Evolutionary conservation across 64 coral and sea anemone species (phyloP).

Genomic region (Montipora sp.): DNA sequence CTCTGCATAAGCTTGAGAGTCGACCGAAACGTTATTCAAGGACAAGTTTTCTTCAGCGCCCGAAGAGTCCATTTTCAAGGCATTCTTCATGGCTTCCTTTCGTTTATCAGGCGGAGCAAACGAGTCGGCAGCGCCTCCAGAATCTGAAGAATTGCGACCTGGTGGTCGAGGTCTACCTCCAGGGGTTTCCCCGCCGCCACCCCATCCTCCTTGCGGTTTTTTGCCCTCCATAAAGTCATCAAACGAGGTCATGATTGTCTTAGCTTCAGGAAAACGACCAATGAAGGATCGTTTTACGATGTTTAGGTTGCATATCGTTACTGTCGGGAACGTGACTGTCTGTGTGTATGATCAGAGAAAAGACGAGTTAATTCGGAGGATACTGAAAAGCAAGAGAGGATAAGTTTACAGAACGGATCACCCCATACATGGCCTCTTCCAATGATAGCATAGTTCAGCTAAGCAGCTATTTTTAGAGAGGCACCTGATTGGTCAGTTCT

Average conservation of each 20-base stretch:
- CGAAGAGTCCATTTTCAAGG: background rate
- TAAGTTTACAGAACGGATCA: too few relatives aligned
- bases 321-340: conserved; percentile 50
- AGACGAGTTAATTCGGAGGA: background rate
- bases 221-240: background rate
- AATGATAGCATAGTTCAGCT: too few relatives aligned
- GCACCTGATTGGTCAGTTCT: too few relatives aligned
- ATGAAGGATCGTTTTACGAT: conserved; percentile 21
- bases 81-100: conserved; percentile 22
- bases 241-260: background rate
- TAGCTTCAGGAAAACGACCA: background rate
- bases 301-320: conserved; percentile 78
- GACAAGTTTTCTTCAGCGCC: background rate
- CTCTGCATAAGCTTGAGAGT: conserved; percentile 15
- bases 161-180: background rate
- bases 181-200: background rate
- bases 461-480: too few relatives aligned
- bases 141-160: background rate
- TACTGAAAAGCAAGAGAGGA: background rate
- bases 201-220: background rate
- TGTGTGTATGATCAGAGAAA: background rate
- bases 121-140: background rate
- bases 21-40: conserved; percentile 31
- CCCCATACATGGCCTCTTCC: too few relatives aligned
- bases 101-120: background rate